Evolutionary conservation across 2,113 vertebrate species (phyloP).

Genomic region (Verasper variegatus): DNA sequence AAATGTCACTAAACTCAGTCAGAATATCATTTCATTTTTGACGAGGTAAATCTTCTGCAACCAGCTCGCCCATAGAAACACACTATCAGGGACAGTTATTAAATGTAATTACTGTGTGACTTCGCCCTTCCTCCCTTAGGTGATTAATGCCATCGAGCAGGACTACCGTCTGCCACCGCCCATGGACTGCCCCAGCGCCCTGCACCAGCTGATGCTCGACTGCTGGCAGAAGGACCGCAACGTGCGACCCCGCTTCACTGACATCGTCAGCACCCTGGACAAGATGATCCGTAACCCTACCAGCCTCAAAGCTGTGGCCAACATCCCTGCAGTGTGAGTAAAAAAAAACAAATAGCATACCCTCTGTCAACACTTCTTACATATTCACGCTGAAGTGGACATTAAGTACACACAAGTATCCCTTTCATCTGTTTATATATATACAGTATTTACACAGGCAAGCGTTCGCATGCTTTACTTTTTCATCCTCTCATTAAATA

Average conservation of each 20-base stretch:
- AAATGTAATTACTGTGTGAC: neutral
- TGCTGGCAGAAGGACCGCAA: constrained; percentile 99
- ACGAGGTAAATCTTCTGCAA: constrained; percentile 11
- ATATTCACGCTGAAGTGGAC: constrained; percentile 6
- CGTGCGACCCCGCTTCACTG: constrained; percentile 93
- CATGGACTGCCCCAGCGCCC: constrained; percentile 96
- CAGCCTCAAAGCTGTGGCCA: constrained; percentile 97
- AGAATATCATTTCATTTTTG: constrained; percentile 10
- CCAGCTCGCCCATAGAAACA: constrained; percentile 12
- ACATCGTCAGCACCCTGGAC: constrained; percentile 97
- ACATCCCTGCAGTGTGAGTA: constrained; percentile 97
- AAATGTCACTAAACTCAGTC: neutral
- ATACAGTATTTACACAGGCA: constrained; percentile 24
- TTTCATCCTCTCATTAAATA: constrained; percentile 53
- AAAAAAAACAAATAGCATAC: neutral
- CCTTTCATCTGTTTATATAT: constrained; percentile 30
- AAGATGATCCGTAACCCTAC: constrained; percentile 99
- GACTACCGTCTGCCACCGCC: constrained; percentile 97
- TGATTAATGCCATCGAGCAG: constrained; percentile 98
- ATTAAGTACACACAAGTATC: neutral
- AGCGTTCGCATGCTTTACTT: neutral
- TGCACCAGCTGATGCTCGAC: constrained; percentile 98
- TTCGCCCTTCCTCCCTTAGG: constrained; percentile 73
- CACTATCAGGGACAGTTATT: neutral
- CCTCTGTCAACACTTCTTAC: too few species aligned